Evolutionary conservation across 2,888 invertebrate species (phyloP).

Genomic region (Allolobophora icterica): DNA sequence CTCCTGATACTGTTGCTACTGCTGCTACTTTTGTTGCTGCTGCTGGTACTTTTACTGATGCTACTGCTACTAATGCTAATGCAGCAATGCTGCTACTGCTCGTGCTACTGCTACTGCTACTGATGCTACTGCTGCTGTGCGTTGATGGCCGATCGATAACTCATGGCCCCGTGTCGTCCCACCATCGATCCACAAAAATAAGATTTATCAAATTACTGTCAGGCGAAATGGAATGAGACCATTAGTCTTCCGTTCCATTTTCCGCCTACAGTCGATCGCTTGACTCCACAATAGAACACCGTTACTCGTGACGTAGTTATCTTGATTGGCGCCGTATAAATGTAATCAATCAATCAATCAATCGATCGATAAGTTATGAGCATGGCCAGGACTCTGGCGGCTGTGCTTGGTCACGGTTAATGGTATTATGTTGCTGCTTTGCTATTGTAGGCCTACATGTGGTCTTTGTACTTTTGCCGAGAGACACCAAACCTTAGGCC

Average conservation of each 20-base stretch:
- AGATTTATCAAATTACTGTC: conserved; percentile 3
- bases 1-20: no score
- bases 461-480: no score
- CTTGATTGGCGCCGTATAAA: neutral
- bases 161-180: neutral
- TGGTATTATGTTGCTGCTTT: neutral
- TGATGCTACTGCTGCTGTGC: neutral
- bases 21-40: no score
- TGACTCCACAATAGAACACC: neutral
- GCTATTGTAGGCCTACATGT: no score
- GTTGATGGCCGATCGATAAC: neutral
- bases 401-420: neutral
- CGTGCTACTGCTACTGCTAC: no score
- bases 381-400: no score
- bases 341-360: neutral
- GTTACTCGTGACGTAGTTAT: neutral
- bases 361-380: neutral
- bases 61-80: no score
- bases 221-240: neutral
- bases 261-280: neutral
- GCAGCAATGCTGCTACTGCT: neutral
- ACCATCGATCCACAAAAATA: neutral
- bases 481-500: no score
- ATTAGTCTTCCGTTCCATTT: neutral
- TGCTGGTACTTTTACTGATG: no score